These are phyloP conservation scores for Hydropsyche tenuis DNA, from an alignment of 1,140 invertebrate species.

Conservation along the genomic window DNA sequence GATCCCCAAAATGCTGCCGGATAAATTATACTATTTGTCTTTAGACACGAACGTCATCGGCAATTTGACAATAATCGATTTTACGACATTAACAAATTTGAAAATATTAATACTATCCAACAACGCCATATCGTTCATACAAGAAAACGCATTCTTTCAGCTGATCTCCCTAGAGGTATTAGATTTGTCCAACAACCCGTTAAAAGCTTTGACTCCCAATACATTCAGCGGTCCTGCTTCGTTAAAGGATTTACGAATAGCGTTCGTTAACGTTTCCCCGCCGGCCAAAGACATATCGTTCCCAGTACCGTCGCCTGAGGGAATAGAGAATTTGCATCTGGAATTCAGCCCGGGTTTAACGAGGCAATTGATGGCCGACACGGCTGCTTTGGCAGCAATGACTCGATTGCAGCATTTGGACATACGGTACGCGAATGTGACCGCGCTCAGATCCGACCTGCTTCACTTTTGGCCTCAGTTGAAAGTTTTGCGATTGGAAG, in stretches of 20 bases:
- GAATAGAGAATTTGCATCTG: conserved; percentile 74
- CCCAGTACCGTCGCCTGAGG: conserved; percentile 72
- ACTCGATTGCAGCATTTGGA: conserved; percentile 73
- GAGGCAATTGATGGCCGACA: conserved; percentile 71
- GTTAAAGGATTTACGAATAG: conserved; percentile 71
- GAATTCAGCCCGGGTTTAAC: conserved; percentile 76
- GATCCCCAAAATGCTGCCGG: conserved; percentile 67
- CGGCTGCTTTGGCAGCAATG: conserved; percentile 73
- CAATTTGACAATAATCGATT: conserved; percentile 69
- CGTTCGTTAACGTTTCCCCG: conserved; percentile 68
- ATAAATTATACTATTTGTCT: conserved; percentile 61
- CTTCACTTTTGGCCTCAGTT: conserved; percentile 74
- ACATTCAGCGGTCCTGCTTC: conserved; percentile 71
- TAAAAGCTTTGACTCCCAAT: conserved; percentile 70
- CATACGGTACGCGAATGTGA: conserved; percentile 69
- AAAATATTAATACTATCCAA: conserved; percentile 73
- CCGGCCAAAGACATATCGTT: conserved; percentile 70
- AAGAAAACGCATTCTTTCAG: conserved; percentile 72
- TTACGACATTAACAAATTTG: conserved; percentile 73
- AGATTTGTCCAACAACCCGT: conserved; percentile 80
- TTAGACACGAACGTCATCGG: conserved; percentile 67
- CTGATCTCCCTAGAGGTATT: conserved; percentile 70
- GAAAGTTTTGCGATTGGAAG: conserved; percentile 64
- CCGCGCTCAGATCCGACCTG: conserved; percentile 71
- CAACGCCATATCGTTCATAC: conserved; percentile 71